A percentile compares a stretch with the other conserved stretches of the same genome.
These are phyloP conservation scores for Drosophila varians DNA, from an alignment of 1,140 invertebrate genomes.

Conservation along the genomic window DNA sequence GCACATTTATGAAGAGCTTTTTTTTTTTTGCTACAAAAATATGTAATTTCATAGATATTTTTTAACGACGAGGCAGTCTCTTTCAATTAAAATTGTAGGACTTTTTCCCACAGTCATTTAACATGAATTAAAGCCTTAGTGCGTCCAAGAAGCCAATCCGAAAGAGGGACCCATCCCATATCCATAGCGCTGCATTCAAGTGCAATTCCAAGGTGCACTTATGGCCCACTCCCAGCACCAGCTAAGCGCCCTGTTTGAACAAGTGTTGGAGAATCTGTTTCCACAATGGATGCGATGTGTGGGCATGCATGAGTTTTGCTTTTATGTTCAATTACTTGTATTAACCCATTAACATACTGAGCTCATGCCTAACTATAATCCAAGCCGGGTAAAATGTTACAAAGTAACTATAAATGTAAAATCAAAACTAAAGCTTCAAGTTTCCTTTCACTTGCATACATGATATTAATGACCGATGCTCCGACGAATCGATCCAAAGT, in stretches of 20 bases:
- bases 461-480: constrained; percentile 21
- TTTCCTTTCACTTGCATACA: constrained; percentile 65
- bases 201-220: constrained; percentile 44
- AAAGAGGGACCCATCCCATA: constrained; percentile 31
- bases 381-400: constrained; percentile 19
- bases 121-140: constrained; percentile 2
- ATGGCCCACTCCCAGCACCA: constrained; percentile 30
- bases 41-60: background rate
- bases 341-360: constrained; percentile 69
- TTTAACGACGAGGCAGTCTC: background rate
- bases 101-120: constrained; percentile 18
- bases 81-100: background rate
- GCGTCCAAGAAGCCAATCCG: constrained; percentile 5
- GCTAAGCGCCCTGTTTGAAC: constrained; percentile 48
- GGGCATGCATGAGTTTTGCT: constrained; percentile 31
- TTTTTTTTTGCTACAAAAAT: background rate
- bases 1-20: background rate
- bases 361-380: constrained; percentile 61
- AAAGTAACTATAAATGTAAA: constrained; percentile 9
- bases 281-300: constrained; percentile 30
- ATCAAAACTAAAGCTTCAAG: constrained; percentile 14
- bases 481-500: constrained; percentile 15
- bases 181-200: constrained; percentile 34
- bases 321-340: constrained; percentile 59
- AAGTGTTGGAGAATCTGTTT: constrained; percentile 47